Evolutionary conservation across 2,888 invertebrate species (phyloP), one percentile per base, ranked within the genome.

Genomic region (Amphipyra berbera): DNA sequence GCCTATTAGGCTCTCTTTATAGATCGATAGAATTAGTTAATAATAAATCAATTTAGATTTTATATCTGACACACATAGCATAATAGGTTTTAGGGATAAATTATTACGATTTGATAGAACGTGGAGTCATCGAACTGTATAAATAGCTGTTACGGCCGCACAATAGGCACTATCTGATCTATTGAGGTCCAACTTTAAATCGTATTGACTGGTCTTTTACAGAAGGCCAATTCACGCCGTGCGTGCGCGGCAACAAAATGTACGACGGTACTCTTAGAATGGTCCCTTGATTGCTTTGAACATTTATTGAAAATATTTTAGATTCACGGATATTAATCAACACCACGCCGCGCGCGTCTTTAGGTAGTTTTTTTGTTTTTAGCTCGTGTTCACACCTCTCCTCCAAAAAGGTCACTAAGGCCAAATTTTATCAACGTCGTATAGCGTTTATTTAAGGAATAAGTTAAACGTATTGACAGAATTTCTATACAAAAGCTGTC

Each of bases 151-250:
- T 84, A 79, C 82, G 78, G 73, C 55, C 79, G 78, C 82, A 90
- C 89, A 88, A 90, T 90, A 73, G 82, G 63, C 78, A 78, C 82
- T 84, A 89, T 88, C 86, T 83, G 86, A 88, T 88, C 84, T 86
- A 87, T 86, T 82, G 86, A 83, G 82, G 79, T 82, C 79, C 79
- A 78, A 79, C 73, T 77, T 78, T 80, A 83, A 87, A 85, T 83
- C 81, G 78, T 84, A 85, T 84, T 78, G 82, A 84, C 79, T 82
- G 73, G 74, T 58, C 60, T 74, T 73, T 70, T 76, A 82, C 75
- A 79, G 82, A 85, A 84, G 84, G 82, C 81, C 85, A 84, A 86
- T 90, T 88, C 87, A 87, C 82, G 79, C 68, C 76, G 73, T 50
- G 73, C 76, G 73, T 50, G 73, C 70, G 68, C 38, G 58, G 56